Percentiles rank a stretch among this genome's conserved stretches.
Conservation (phyloP, 2,888 invertebrate genomes). For the Archips crataeganus region DNA sequence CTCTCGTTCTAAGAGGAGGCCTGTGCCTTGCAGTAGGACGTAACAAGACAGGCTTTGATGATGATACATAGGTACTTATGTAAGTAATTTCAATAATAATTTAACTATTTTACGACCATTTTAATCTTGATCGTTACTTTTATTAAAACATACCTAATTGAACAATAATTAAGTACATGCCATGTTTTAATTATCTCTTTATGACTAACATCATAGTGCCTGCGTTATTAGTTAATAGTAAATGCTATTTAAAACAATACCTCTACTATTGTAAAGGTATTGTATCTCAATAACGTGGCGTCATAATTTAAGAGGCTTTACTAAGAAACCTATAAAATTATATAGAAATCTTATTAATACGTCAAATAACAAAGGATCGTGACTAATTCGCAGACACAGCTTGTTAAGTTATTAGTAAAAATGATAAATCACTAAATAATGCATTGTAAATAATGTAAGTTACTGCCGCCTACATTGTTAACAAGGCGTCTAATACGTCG, state of each 20-base stretch:
- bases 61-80: too few relatives aligned
- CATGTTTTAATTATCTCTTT: neutral
- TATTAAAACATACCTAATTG: neutral
- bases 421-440: slow-evolving; percentile 57
- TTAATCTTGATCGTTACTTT: neutral
- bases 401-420: slow-evolving; percentile 57
- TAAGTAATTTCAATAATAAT: too few relatives aligned
- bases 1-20: too few relatives aligned
- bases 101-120: too few relatives aligned
- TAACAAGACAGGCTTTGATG: too few relatives aligned
- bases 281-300: neutral
- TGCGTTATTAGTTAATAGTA: neutral
- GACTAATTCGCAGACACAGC: slow-evolving; percentile 53
- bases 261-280: too few relatives aligned
- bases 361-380: slow-evolving; percentile 50
- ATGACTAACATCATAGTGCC: neutral
- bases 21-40: too few relatives aligned
- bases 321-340: slow-evolving; percentile 16
- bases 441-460: slow-evolving; percentile 49
- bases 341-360: slow-evolving; percentile 28
- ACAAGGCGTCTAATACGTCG: slow-evolving; percentile 44
- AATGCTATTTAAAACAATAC: slow-evolving; percentile 2
- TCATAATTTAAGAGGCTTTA: slow-evolving; percentile 3
- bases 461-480: slow-evolving; percentile 54
- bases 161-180: neutral